Conservation (phyloP, 2,797 vertebrate species). For the Avahi laniger region DNA sequence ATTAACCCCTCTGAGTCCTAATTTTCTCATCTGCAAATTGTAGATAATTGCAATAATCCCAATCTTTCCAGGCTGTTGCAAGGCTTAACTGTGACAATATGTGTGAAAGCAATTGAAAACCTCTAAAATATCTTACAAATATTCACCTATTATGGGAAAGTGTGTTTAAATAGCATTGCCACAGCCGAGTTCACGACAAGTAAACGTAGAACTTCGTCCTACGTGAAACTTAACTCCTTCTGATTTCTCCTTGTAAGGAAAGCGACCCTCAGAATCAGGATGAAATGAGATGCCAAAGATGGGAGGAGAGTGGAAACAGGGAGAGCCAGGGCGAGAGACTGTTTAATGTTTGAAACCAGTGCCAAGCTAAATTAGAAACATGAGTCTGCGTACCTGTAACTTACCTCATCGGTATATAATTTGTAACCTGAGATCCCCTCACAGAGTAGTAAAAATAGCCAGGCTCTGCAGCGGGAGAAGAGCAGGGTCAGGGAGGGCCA, state of each 20-base stretch:
- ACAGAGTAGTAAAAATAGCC: constrained; percentile 71
- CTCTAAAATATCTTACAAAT: neutral
- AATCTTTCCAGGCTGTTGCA: neutral
- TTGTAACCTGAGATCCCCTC: constrained; percentile 70
- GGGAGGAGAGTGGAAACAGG: constrained; percentile 42
- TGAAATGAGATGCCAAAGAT: constrained; percentile 20
- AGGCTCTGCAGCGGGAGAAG: neutral
- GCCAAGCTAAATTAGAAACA: constrained; percentile 78
- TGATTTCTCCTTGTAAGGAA: neutral
- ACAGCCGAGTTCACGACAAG: neutral
- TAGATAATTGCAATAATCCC: constrained; percentile 21
- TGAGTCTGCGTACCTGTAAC: constrained; percentile 66
- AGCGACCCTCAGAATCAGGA: constrained; percentile 10
- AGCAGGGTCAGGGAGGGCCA: neutral
- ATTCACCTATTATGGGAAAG: neutral
- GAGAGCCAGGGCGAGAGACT: constrained; percentile 21
- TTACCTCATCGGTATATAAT: constrained; percentile 74
- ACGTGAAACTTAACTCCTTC: neutral
- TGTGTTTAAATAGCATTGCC: neutral
- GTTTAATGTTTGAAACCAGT: constrained; percentile 55
- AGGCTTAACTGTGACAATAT: neutral
- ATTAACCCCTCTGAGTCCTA: neutral
- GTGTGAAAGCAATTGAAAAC: neutral
- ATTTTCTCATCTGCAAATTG: constrained; percentile 35
- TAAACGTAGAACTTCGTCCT: neutral